Percentiles rank a stretch among this genome's conserved stretches.
phyloP scores from a whole-genome alignment of 2,888 invertebrate genomes.

The Caenorhabditis wallacei region DNA sequence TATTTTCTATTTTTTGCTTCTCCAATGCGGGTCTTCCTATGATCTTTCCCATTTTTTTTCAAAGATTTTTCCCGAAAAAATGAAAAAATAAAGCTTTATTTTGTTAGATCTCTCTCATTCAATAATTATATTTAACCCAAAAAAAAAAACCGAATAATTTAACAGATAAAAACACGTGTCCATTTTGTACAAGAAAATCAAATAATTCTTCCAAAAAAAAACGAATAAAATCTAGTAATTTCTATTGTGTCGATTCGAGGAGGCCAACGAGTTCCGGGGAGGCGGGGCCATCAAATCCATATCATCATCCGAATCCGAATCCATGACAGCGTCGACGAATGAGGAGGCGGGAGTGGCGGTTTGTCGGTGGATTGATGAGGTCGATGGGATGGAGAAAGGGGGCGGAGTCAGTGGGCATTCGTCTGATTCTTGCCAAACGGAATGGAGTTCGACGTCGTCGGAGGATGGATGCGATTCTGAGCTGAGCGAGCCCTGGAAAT shows the following conservation, averaged over 20 bases:
- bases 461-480: neutral
- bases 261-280: slow-evolving; percentile 55
- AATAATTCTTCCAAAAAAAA: slow-evolving; percentile 3
- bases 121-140: too few species aligned
- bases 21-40: too few species aligned
- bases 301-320: neutral
- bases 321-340: neutral
- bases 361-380: too few species aligned
- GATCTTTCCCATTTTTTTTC: too few species aligned
- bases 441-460: neutral
- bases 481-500: neutral
- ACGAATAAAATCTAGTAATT: slow-evolving; percentile 23
- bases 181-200: neutral
- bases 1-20: too few species aligned
- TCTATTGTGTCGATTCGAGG: slow-evolving; percentile 30
- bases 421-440: neutral
- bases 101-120: too few species aligned
- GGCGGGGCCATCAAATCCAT: slow-evolving; percentile 10
- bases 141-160: neutral
- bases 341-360: neutral
- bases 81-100: too few species aligned
- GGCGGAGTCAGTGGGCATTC: too few species aligned
- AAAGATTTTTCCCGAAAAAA: too few species aligned
- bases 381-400: neutral
- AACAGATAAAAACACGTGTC: too few species aligned